Evolutionary conservation across 2,888 invertebrate genomes (phyloP), one percentile per base, ranked within the genome.

Genomic region (Macropis europaea): DNA sequence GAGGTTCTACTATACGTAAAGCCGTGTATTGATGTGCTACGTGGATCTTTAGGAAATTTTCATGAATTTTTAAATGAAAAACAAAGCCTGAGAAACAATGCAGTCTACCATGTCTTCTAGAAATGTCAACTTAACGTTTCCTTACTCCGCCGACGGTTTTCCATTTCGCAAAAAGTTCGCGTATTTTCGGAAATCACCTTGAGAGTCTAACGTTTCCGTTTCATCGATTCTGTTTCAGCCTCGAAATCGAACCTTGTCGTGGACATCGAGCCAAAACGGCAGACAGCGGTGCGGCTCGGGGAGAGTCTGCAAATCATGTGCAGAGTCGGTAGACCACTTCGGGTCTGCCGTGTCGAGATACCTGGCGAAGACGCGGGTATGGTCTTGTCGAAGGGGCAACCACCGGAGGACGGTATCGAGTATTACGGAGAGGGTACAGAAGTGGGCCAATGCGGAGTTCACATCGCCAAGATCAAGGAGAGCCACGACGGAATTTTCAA

Each of bases 401-500:
- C 61, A 1, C 17, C 84, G 4, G 84, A 84, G 11, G 86, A 87
- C 17, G 86, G 86, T 2, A 87, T 90, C 62, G 84, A 82, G 36
- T 93, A 92, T 80, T 89, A 84, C 57, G 93, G 92, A 5, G 86
- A 86, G 0, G 92, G 92, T 1, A 76, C 92, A 0, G 90, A 92
- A 84, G 87, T 89, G 1, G 95, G 96, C 0, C 93, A 95, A 78
- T 96, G 96, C 82, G 96, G 96, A 1, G 93, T 94, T 3, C 91
- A 90, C 62, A 94, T 96, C 71, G 91, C 92, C 67, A 91, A 91
- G 61, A 93, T 95, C 13, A 91, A 91, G 69, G 94, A 94, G 50
- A 91, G 90, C 43, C 92, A 94, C 90, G 94, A 96, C 86, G 96
- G 96, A 0, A 91, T 92, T 77, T 92, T 95, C 77, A 92, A 92